Evolutionary conservation across 2,113 vertebrate species (phyloP).

Genomic region (Hucho hucho): DNA sequence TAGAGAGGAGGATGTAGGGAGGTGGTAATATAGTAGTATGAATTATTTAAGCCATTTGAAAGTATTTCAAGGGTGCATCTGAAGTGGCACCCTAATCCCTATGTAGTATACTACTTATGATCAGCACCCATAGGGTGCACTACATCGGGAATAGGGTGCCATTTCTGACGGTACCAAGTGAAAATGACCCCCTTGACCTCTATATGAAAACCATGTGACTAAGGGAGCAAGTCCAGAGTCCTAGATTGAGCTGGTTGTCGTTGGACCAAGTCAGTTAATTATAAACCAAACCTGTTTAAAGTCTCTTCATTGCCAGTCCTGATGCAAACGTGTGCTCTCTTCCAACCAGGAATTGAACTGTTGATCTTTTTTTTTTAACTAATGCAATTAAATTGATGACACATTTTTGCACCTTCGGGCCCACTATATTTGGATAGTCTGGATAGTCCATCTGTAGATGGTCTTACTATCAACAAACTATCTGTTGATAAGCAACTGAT

Average conservation of each 20-base stretch:
- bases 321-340: conserved; percentile 20
- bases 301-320: conserved; percentile 6
- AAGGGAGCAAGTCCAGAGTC: background rate
- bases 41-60: background rate
- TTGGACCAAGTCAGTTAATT: conserved; percentile 27
- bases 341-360: background rate
- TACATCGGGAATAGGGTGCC: too few species aligned
- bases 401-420: conserved; percentile 47
- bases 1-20: too few species aligned
- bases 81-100: too few species aligned
- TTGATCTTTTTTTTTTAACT: conserved; percentile 16
- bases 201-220: background rate
- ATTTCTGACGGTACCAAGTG: background rate
- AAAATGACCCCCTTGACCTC: background rate
- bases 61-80: too few species aligned
- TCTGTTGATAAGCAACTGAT: too few species aligned
- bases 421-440: too few species aligned
- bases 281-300: conserved; percentile 2
- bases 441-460: too few species aligned
- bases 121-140: too few species aligned
- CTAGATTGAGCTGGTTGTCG: conserved; percentile 22
- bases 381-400: conserved; percentile 23
- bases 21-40: background rate
- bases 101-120: background rate
- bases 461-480: too few species aligned